Evolutionary conservation across 2,113 vertebrate genomes (phyloP), one percentile per base, ranked within the genome.

Genomic region (Corythoichthys haematopterus): DNA sequence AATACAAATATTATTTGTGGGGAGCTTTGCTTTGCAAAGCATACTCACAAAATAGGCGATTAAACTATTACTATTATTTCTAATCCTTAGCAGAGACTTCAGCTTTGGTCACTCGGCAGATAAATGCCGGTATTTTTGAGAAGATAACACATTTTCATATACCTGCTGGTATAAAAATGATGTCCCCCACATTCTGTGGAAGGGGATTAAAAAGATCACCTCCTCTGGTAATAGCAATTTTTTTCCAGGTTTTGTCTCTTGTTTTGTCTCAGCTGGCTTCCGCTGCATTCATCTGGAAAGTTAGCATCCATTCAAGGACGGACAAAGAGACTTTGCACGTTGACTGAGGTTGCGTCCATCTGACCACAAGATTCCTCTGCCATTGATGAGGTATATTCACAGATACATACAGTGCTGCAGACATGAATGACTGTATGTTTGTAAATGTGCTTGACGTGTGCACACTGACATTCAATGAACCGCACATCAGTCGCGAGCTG

Each of bases 391-490:
- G 78, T 78, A 72, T 68, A 71, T 59, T 70, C 56, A 68, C 59
- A 68, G 65, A 57, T 55, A 68, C 37, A 64, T 40, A 53, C 40
- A 43, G 48, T 51, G 14, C 28, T 45, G 70, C 47, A 48, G 75
- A 72, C 63, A 63, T 55, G n/a, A 20, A 43, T 33, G 50, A 48
- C 57, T 61, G 45, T 62, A 64, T 60, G 66, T 57, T 38, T n/a
- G 45, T 36, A 45, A 13, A 66, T 60, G 67, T 12, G n/a, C 68
- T 75, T 68, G 65, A 75, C 16, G 47, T 40, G 37, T 67, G 51
- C 59, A 75, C 61, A 46, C 65, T 65, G 65, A 79, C 79, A 79
- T 76, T 81, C 65, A 68, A 62, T 3, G 62, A 70, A 66, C 75
- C 48, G 70, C 65, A 65, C 47, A 20, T 69, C 69, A 71, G 50